These are phyloP conservation scores for Alcis repandata DNA, from an alignment of 2,888 invertebrate genomes.

Conservation along the genomic window DNA sequence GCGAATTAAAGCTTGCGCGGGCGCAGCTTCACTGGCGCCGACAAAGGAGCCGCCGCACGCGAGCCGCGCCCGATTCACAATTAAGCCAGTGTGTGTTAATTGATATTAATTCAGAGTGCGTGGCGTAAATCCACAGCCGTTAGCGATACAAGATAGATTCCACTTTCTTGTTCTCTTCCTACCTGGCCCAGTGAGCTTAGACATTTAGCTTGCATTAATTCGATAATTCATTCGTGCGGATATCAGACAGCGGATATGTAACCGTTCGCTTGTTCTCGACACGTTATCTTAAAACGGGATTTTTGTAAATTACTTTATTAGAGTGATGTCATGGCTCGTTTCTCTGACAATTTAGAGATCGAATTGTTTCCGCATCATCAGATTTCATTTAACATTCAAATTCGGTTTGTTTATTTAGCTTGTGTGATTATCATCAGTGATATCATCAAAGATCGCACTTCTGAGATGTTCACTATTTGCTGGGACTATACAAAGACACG, in stretches of 20 bases:
- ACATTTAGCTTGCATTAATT: too few species aligned
- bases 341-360: constrained; percentile 34
- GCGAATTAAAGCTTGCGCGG: constrained; percentile 74
- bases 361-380: constrained; percentile 44
- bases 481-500: not conserved
- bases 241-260: constrained; percentile 7
- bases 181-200: not conserved
- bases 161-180: constrained; percentile 17
- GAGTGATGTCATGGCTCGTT: constrained; percentile 38
- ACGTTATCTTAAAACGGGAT: constrained; percentile 21
- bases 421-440: constrained; percentile 13
- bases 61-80: constrained; percentile 83
- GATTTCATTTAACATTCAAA: constrained; percentile 26
- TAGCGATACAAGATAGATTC: constrained; percentile 40
- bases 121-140: constrained; percentile 68
- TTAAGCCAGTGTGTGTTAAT: constrained; percentile 86
- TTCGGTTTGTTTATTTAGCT: constrained; percentile 8
- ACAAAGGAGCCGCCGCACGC: constrained; percentile 85
- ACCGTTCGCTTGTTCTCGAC: constrained; percentile 7
- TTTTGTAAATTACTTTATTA: constrained; percentile 24
- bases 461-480: constrained; percentile 1
- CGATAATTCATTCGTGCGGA: too few species aligned
- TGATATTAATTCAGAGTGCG: constrained; percentile 82
- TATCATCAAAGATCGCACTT: constrained; percentile 10
- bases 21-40: constrained; percentile 69